Base-by-base conservation (phyloP, 2,797 vertebrate genomes). In the Rhadinocentrus ornatus region DNA sequence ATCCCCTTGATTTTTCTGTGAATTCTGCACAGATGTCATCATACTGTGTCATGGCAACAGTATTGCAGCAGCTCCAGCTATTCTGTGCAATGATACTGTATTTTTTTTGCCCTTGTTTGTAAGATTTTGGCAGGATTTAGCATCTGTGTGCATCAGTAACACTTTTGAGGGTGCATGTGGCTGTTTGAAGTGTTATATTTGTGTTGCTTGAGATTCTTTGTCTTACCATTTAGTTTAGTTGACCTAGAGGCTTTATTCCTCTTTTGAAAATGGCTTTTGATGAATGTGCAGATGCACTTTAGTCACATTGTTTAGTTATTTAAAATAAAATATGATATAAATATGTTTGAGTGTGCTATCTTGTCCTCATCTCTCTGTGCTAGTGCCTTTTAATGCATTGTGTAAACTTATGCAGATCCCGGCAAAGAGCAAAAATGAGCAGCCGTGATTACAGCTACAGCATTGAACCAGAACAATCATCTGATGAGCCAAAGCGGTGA, bases 401-500 rank as follows among this genome's bases (percentile, higher is more conserved):
- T 61, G 6, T 41, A 11, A 13, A 62, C 29, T 31, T 11, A 37
- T 41, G 10, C 35, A 50, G 59, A 69, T 24, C 22, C 46, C 18
- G 44, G 8, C 59, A 46, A 60, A 41, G 41, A 74, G 29, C 22
- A 55, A 54, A 70, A 77, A 68, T 10, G 65, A 80, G 65, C 75
- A 72, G 62, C 58, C 56, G 6, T 16, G 8, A 32, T 54, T 77
- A 56, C 79, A 73, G 64, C 71, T n/a, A 11, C 63, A 58, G 59
- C 80, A 22, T 41, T 76, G 77, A 80, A 78, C 55, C 66, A 77
- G 74, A 86, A 77, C 55, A 75, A 81, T 82, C 61, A 54, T 27
- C 77, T 77, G 81, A 90, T 87, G 84, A 90, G 82, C 85, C 76
- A 82, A 73, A 84, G 74, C 80, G 68, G 71, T 68, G 70, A 87